These are phyloP conservation scores for Drosophila mulleri DNA, from an alignment of 2,888 invertebrate species.

Conservation along the genomic window DNA sequence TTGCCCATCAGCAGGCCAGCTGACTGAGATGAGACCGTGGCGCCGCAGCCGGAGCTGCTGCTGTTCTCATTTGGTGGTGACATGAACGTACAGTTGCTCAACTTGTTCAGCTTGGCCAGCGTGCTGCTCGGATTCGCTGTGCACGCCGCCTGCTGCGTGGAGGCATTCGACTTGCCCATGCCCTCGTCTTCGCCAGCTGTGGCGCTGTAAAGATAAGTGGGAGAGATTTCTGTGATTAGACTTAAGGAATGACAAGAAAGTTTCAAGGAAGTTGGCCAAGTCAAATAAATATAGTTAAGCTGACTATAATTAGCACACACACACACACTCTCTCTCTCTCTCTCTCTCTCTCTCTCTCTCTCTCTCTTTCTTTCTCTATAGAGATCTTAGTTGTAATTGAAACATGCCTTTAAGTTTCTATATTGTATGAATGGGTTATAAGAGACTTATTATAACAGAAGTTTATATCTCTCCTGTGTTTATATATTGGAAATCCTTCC, in stretches of 20 bases:
- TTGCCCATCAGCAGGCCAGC: conserved; percentile 47
- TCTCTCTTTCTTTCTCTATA: not conserved
- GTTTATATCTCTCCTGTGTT: too few species aligned
- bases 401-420: too few species aligned
- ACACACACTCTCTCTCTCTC: not conserved
- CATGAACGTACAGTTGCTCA: conserved; percentile 51
- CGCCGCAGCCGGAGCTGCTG: conserved; percentile 68
- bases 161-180: conserved; percentile 37
- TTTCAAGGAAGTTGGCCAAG: not conserved
- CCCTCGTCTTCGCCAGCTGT: conserved; percentile 51
- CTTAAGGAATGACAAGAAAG: not conserved
- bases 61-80: conserved; percentile 57
- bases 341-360: too few species aligned
- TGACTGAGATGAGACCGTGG: conserved; percentile 58
- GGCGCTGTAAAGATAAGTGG: conserved; percentile 35
- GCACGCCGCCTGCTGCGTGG: conserved; percentile 41
- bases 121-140: conserved; percentile 26
- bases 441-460: too few species aligned
- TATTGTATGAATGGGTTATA: too few species aligned
- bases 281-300: not conserved
- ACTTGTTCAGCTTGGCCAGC: conserved; percentile 37
- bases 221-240: not conserved
- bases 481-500: too few species aligned
- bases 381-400: not conserved
- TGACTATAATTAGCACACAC: not conserved